Base-by-base conservation (phyloP, 2,113 vertebrate species). In the Trinectes maculatus region DNA sequence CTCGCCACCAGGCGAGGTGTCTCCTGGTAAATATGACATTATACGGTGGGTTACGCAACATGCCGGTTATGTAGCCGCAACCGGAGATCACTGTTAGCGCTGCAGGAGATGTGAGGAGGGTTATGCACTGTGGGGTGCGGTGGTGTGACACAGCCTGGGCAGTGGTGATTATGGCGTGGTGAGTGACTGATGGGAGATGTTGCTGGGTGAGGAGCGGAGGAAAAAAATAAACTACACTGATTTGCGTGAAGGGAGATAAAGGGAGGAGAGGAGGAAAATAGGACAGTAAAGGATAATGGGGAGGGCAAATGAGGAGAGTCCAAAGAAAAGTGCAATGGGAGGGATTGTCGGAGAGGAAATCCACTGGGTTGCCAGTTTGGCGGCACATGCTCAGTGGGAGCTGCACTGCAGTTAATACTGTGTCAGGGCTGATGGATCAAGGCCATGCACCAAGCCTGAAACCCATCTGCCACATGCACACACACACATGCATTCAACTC, bases 341-440 rank as follows among this genome's bases (percentile, higher is more conserved):
- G 63, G 47, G 66, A 76, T 54, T 8, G 25, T 42, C 25, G 75
- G 42, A 63, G 51, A 69, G 59, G 63, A 62, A 42, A 49, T 67
- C 40, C 47, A 57, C 22, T 52, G 74, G 44, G 62, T 63, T 77
- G 44, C 48, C 47, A 37, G 68, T 44, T 65, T 29, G 34, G 39
- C 18, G 19, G 84, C 68, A 88, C 83, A 85, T 84, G 79, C 79
- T 87, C 85, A 82, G 80, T 71, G 54, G 61, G 65, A 7, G 13
- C 71, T 61, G 82, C 83, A 71, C 74, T 86, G 84, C 75, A 82
- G 83, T 79, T 85, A 80, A 76, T 59, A 25, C 70, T 71, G 61
- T 57, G 78, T 72, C 74, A 48, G 51, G 19, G 54, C 51, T 48
- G 42, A 76, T 68, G 61, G 71, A 64, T 53, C 59, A 69, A 47